Evolutionary conservation across 1,140 invertebrate genomes (phyloP).

Genomic region (Listronotus oregonensis): DNA sequence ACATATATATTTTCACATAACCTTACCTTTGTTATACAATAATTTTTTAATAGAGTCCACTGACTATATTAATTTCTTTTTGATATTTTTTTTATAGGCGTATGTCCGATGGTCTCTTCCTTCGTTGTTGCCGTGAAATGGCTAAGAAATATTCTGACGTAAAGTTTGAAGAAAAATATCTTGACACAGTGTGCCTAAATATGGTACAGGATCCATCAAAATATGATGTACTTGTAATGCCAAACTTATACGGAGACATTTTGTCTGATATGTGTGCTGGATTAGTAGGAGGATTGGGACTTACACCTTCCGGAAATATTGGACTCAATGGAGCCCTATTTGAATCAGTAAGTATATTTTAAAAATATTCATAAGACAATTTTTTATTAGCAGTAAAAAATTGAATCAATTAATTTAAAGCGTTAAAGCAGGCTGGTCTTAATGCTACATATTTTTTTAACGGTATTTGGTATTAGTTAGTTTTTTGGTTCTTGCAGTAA

Average conservation of each 20-base stretch:
- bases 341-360: conserved; percentile 82
- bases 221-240: conserved; percentile 99
- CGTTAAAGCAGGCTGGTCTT: too few relatives aligned
- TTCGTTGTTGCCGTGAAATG: conserved; percentile 93
- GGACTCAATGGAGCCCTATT: conserved; percentile 97
- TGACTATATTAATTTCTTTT: too few relatives aligned
- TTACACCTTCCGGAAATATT: conserved; percentile 99
- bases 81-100: conserved; percentile 71
- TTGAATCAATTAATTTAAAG: too few relatives aligned
- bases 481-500: too few relatives aligned
- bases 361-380: too few relatives aligned
- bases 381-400: too few relatives aligned
- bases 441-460: too few relatives aligned
- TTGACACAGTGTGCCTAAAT: conserved; percentile 98
- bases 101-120: conserved; percentile 98
- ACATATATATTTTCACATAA: too few relatives aligned
- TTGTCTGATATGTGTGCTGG: conserved; percentile 99
- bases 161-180: conserved; percentile 96
- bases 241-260: conserved; percentile 99
- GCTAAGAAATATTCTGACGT: conserved; percentile 93
- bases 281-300: conserved; percentile 94
- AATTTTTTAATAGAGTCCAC: too few relatives aligned
- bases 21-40: too few relatives aligned
- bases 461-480: too few relatives aligned
- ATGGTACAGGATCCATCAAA: conserved; percentile 98